Conservation (phyloP, 64 coral and sea anemone genomes). For the Platygyra sinensis region DNA sequence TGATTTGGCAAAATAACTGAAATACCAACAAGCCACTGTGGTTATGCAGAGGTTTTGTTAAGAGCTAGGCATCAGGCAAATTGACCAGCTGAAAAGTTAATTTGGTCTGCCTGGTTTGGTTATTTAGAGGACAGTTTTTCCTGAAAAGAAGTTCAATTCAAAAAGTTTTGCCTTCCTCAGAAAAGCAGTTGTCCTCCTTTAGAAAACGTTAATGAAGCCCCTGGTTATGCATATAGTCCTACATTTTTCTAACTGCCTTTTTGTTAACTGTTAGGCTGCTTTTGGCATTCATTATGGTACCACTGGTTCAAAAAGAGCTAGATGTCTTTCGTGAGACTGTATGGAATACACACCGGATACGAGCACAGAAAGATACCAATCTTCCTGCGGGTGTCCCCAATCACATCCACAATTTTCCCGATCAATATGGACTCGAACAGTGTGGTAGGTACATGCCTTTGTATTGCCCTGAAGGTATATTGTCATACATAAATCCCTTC, state of each 20-base stretch:
- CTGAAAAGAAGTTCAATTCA: too few species aligned
- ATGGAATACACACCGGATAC: constrained; percentile 50
- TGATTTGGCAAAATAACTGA: neutral
- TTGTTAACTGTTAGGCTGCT: constrained; percentile 23
- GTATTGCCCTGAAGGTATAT: too few species aligned
- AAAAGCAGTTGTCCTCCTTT: neutral
- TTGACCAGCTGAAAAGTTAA: too few species aligned
- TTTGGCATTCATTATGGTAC: constrained; percentile 51
- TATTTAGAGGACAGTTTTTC: too few species aligned
- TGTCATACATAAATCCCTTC: too few species aligned
- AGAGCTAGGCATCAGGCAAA: too few species aligned
- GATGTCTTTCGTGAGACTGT: constrained; percentile 53
- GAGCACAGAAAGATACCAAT: constrained; percentile 58
- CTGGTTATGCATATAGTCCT: neutral
- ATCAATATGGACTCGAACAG: constrained; percentile 58
- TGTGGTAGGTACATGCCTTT: constrained; percentile 45
- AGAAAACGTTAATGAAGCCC: neutral
- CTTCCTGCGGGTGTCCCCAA: constrained; percentile 32
- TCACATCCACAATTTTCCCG: constrained; percentile 52
- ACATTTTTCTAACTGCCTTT: neutral
- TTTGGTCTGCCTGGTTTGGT: too few species aligned
- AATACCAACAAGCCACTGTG: neutral
- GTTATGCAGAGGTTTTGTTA: neutral
- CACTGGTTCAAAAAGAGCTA: constrained; percentile 49
- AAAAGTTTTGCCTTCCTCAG: too few species aligned